phyloP scores from a whole-genome alignment of 1,140 invertebrate genomes.

The Nasonia giraulti region DNA sequence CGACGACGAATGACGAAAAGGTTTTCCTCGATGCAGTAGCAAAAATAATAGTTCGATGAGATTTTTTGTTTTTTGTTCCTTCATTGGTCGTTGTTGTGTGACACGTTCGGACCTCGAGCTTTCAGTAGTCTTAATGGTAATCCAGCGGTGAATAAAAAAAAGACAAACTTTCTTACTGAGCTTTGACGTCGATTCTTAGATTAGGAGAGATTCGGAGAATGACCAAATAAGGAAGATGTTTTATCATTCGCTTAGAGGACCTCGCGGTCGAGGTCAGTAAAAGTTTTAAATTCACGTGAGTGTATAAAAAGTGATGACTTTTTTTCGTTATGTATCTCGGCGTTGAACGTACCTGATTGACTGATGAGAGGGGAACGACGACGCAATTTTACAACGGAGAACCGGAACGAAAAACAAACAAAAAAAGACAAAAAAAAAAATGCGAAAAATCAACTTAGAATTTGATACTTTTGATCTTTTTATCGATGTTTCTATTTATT shows the following conservation, averaged over 20 bases:
- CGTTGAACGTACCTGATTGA: constrained; percentile 72
- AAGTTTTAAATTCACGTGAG: constrained; percentile 30
- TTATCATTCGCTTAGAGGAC: constrained; percentile 1
- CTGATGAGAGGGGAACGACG: constrained; percentile 58
- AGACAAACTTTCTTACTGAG: constrained; percentile 31
- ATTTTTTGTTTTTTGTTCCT: constrained; percentile 41
- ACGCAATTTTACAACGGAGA: constrained; percentile 12
- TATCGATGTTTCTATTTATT: constrained; percentile 43
- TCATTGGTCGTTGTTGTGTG: constrained; percentile 32
- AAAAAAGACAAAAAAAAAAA: constrained; percentile 22
- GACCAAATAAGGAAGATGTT: constrained; percentile 46
- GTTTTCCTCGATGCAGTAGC: constrained; percentile 31
- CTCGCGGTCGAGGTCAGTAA: constrained; percentile 2
- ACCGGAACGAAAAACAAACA: constrained; percentile 26
- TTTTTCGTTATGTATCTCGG: constrained; percentile 61
- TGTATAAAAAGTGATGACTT: constrained; percentile 5
- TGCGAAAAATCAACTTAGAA: constrained; percentile 40
- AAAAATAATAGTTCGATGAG: constrained; percentile 35
- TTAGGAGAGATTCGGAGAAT: constrained; percentile 29
- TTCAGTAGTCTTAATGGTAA: background rate
- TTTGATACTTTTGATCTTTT: constrained; percentile 44
- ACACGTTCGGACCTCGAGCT: constrained; percentile 1
- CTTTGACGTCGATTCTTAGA: constrained; percentile 41
- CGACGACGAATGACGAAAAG: constrained; percentile 42
- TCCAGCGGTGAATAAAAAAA: background rate